Evolutionary conservation across 1,140 invertebrate species (phyloP), one percentile per base, ranked within the genome.

Genomic region (Hyposmocoma kahamanoa): DNA sequence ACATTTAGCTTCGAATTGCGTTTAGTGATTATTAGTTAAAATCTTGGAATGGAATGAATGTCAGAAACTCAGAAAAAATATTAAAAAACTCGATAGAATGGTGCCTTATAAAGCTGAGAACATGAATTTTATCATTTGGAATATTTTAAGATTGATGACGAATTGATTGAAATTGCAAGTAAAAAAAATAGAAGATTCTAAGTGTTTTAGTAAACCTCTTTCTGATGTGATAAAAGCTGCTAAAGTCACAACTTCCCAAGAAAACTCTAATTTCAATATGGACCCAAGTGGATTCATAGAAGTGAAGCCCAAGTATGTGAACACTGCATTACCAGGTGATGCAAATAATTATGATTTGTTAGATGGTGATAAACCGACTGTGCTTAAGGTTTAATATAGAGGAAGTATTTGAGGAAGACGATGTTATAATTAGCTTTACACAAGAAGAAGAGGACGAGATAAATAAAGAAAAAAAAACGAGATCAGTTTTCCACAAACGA

Each of bases 321-420:
- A 89, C 21, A 89, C 90, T 30, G 69, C 85, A 41, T 30, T 93
- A 15, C 89, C 91, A 15, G 82, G 89, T 67, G 82, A 60, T 13
- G 86, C 88, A 11, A 81, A 68, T 50, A 87, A 88, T 34, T 88
- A 90, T 32, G 91, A 91, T 47, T 87, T 86, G 28, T 71, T 91
- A 21, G 90, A 92, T 71, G 89, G 90, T 54, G 89, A 90, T 42
- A 81, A 88, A 56, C 78, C 88, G 51, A 82, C 88, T 42, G 88
- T 90, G 19, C 84, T 90, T 49, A 91, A 91, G 60, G 87, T 91
- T n/a, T 22, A 91, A 93, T 22, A 94, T 98, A 41, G 91, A 91
- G 51, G 95, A 99, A 87, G 97, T 97, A 0, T 99, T 99, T 89
- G 94, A 95, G 66, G 96, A 98, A 75, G 96, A 98, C 86, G 95